These are phyloP conservation scores for Drosophila colorata DNA, from an alignment of 2,888 invertebrate species.

Conservation along the genomic window DNA sequence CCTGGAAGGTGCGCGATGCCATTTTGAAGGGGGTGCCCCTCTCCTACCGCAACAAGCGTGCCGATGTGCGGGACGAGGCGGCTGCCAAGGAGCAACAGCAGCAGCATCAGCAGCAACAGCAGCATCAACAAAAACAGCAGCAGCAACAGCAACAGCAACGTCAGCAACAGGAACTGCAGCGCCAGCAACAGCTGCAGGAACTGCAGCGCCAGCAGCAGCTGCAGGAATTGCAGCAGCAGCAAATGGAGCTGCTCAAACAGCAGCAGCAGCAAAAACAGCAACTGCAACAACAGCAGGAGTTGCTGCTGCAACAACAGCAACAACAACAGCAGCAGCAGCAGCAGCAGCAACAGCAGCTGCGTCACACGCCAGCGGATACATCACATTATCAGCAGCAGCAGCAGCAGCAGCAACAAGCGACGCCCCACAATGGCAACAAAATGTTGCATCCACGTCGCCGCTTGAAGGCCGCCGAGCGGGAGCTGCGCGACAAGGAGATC, in stretches of 20 bases:
- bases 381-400: slow-evolving; percentile 59
- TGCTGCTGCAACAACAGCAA: slow-evolving; percentile 50
- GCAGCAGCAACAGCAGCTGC: slow-evolving; percentile 43
- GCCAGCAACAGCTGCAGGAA: slow-evolving; percentile 38
- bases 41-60: slow-evolving; percentile 83
- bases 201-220: slow-evolving; percentile 49
- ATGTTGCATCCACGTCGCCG: slow-evolving; percentile 78
- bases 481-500: slow-evolving; percentile 83
- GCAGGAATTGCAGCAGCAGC: slow-evolving; percentile 47
- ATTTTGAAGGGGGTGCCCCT: slow-evolving; percentile 84
- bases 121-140: slow-evolving; percentile 46
- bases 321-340: slow-evolving; percentile 48
- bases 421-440: slow-evolving; percentile 47
- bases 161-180: slow-evolving; percentile 56
- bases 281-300: slow-evolving; percentile 56
- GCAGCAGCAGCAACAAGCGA: slow-evolving; percentile 43
- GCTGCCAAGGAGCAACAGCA: slow-evolving; percentile 50
- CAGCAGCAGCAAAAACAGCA: slow-evolving; percentile 53
- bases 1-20: slow-evolving; percentile 85
- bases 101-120: slow-evolving; percentile 60
- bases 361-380: slow-evolving; percentile 51
- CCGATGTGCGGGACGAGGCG: slow-evolving; percentile 59
- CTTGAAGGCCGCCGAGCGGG: slow-evolving; percentile 83
- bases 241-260: slow-evolving; percentile 43
- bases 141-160: slow-evolving; percentile 56